Evolutionary conservation across 2,888 invertebrate species (phyloP).

Genomic region (Hecatera dysodea): DNA sequence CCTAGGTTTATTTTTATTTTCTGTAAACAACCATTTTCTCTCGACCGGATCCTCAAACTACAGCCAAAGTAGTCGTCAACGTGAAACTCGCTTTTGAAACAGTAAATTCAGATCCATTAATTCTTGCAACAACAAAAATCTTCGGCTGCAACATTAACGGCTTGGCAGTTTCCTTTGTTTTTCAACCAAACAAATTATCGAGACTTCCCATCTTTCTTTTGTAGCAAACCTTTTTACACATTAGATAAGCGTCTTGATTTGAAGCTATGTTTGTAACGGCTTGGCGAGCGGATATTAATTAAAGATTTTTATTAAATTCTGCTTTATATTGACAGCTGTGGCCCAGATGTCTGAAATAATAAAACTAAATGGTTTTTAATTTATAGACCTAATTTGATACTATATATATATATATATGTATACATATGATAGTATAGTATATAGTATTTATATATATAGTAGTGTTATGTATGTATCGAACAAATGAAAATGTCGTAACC

Average conservation of each 20-base stretch:
- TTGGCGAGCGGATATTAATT: constrained; percentile 18
- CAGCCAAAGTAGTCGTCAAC: no score
- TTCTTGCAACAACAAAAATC: constrained; percentile 10
- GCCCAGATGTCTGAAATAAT: not conserved
- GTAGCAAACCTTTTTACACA: constrained; percentile 11
- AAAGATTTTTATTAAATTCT: constrained; percentile 10
- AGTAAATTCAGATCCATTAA: not conserved
- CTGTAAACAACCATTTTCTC: no score
- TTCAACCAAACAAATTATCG: constrained; percentile 25
- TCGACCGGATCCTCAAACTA: no score
- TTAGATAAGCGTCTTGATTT: constrained; percentile 31
- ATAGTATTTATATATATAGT: no score
- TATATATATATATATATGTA: no score
- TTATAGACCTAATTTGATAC: not conserved
- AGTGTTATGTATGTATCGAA: no score
- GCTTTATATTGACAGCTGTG: not conserved
- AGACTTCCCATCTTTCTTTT: constrained; percentile 26
- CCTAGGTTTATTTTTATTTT: no score
- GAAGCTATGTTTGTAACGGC: not conserved
- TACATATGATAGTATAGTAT: no score
- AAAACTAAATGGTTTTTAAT: not conserved
- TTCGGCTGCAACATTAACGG: not conserved
- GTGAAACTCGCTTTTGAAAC: not conserved
- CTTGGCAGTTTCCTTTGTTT: constrained; percentile 29
- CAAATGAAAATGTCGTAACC: no score